Evolutionary conservation across 2,888 invertebrate species (phyloP).

Genomic region (Nineta flava): DNA sequence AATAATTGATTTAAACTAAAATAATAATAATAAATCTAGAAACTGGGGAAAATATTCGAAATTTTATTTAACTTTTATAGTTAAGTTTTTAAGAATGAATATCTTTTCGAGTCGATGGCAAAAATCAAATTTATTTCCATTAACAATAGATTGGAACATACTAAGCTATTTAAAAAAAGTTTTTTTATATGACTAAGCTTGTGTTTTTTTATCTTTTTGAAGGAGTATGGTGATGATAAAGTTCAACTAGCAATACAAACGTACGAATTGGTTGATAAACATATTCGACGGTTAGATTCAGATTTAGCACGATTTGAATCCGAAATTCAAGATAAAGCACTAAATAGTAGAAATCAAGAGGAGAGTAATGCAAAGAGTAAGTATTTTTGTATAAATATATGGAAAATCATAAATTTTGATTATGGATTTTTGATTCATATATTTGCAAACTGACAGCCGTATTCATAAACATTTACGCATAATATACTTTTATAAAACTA

Average conservation of each 20-base stretch:
- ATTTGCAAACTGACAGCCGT: too few relatives aligned
- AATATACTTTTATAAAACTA: constrained; percentile 2
- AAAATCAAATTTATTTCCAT: too few relatives aligned
- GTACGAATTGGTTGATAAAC: constrained; percentile 95
- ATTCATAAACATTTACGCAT: not conserved
- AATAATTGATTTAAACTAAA: too few relatives aligned
- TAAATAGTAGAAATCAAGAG: constrained; percentile 55
- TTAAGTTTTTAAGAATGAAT: too few relatives aligned
- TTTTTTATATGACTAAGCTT: too few relatives aligned
- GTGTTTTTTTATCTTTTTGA: constrained; percentile 9
- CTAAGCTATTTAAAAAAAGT: too few relatives aligned
- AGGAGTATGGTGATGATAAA: constrained; percentile 91
- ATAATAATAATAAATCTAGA: too few relatives aligned
- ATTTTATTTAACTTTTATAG: too few relatives aligned
- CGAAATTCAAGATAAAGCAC: constrained; percentile 88
- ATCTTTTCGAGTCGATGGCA: too few relatives aligned
- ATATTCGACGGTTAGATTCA: constrained; percentile 87
- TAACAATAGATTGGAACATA: too few relatives aligned
- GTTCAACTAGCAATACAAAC: constrained; percentile 95
- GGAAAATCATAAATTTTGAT: constrained; percentile 2
- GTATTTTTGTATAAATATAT: too few relatives aligned
- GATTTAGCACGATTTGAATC: constrained; percentile 93
- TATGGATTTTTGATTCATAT: not conserved
- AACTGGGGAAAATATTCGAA: too few relatives aligned
- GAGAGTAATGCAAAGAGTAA: constrained; percentile 46